These are phyloP conservation scores for Charanyca ferruginea DNA, from an alignment of 2,888 invertebrate genomes.

Conservation along the genomic window DNA sequence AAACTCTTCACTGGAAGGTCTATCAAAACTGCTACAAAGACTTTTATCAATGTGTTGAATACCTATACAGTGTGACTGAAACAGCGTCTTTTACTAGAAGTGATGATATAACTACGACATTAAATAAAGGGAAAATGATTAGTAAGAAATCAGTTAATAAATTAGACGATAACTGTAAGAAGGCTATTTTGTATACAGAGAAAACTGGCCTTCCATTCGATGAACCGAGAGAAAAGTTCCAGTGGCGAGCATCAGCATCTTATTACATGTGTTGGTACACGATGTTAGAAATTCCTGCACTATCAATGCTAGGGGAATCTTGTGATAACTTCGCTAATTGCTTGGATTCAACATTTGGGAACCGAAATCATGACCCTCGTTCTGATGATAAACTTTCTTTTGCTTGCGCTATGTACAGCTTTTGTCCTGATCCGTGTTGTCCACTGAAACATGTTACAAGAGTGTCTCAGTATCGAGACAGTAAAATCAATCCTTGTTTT, in stretches of 20 bases:
- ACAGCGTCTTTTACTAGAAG: constrained; percentile 83
- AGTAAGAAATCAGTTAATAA: constrained; percentile 43
- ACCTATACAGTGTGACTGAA: constrained; percentile 83
- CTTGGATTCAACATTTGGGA: constrained; percentile 81
- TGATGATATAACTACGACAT: constrained; percentile 88
- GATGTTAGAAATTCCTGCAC: constrained; percentile 87
- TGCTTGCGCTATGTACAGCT: constrained; percentile 92
- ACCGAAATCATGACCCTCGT: constrained; percentile 89
- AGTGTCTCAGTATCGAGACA: constrained; percentile 83
- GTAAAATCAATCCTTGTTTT: constrained; percentile 89
- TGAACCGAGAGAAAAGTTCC: constrained; percentile 90
- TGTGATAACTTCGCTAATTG: constrained; percentile 93
- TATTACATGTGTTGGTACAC: constrained; percentile 94
- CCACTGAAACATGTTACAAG: constrained; percentile 84
- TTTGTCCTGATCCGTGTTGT: constrained; percentile 93
- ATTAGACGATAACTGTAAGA: constrained; percentile 86
- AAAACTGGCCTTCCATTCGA: constrained; percentile 89
- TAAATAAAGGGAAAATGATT: constrained; percentile 78
- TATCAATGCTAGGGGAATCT: constrained; percentile 89
- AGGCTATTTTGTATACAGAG: constrained; percentile 82
- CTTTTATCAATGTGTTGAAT: constrained; percentile 91
- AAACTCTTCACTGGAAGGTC: constrained; percentile 92
- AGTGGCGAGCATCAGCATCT: constrained; percentile 92
- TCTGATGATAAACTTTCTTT: constrained; percentile 90
- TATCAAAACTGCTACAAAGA: constrained; percentile 88